A percentile compares a stretch with the other conserved stretches of the same genome.
Evolutionary conservation across 2,797 vertebrate genomes (phyloP).

Genomic region (Semaprochilodus insignis): DNA sequence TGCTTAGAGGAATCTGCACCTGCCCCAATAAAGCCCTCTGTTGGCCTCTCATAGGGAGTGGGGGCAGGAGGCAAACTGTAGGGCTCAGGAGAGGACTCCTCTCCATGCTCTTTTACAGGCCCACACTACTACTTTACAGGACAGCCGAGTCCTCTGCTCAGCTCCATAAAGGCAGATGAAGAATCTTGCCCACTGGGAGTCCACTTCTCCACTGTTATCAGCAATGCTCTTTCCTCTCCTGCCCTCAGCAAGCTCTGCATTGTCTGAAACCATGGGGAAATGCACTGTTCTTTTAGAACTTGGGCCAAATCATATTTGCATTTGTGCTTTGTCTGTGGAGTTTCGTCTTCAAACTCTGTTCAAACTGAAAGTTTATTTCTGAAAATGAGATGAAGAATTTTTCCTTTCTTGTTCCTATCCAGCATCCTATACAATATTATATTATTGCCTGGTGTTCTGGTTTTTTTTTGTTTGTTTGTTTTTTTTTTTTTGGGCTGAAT

Average conservation of each 20-base stretch:
- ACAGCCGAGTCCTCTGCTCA: conserved; percentile 36
- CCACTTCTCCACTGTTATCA: neutral
- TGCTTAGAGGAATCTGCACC: conserved; percentile 57
- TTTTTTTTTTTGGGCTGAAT: too few relatives aligned
- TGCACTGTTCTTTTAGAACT: too few relatives aligned
- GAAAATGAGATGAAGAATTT: too few relatives aligned
- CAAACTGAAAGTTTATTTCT: too few relatives aligned
- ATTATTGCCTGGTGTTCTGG: too few relatives aligned
- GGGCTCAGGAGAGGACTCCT: conserved; percentile 29
- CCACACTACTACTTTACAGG: conserved; percentile 26
- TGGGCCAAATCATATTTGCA: too few relatives aligned
- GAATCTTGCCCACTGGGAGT: conserved; percentile 24
- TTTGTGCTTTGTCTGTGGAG: too few relatives aligned
- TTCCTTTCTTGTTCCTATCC: too few relatives aligned
- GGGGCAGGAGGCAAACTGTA: conserved; percentile 1
- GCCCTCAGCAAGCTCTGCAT: neutral
- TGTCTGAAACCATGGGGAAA: neutral
- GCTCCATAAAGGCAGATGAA: conserved; percentile 36
- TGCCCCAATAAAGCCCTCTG: conserved; percentile 58
- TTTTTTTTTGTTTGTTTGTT: too few relatives aligned
- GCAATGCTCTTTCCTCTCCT: neutral
- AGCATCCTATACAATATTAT: too few relatives aligned
- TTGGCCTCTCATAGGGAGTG: conserved; percentile 16
- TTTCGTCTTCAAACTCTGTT: too few relatives aligned
- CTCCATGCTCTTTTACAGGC: conserved; percentile 44